A percentile compares a stretch with the other conserved stretches of the same genome.
Conservation (phyloP, 2,113 vertebrate genomes). For the Podarcis raffonei region DNA sequence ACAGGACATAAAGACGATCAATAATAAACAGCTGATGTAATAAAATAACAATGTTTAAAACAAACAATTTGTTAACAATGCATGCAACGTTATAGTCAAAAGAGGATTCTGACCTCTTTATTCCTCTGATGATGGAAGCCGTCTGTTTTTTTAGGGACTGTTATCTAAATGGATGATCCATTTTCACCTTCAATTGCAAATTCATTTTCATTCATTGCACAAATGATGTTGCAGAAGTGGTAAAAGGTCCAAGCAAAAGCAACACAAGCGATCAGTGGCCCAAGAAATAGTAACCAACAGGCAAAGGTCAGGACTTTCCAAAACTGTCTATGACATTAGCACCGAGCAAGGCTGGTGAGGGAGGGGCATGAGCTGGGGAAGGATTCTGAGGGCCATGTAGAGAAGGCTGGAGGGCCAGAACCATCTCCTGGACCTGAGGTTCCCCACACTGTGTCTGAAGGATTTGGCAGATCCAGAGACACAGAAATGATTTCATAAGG, state of each 20-base stretch:
- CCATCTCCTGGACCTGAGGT: too few relatives aligned
- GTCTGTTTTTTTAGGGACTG: too few relatives aligned
- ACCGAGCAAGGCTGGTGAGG: too few relatives aligned
- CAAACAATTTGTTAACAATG: neutral
- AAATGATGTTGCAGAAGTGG: slow-evolving; percentile 22
- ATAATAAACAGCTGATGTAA: neutral
- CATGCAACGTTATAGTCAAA: neutral
- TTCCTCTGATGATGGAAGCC: neutral
- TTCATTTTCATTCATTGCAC: neutral
- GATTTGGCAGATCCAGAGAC: too few relatives aligned
- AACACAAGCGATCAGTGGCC: slow-evolving; percentile 62
- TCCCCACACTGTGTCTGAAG: neutral
- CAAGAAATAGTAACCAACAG: slow-evolving; percentile 37
- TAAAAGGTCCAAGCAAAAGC: slow-evolving; percentile 48
- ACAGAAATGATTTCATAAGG: too few relatives aligned
- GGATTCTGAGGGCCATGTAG: too few relatives aligned
- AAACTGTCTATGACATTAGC: too few relatives aligned
- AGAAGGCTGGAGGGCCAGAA: too few relatives aligned
- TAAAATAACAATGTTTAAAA: neutral
- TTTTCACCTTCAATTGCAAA: slow-evolving; percentile 14
- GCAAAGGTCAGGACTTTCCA: slow-evolving; percentile 28
- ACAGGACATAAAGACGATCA: neutral
- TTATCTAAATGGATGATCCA: neutral
- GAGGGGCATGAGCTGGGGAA: too few relatives aligned
- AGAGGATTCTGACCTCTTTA: neutral